These are phyloP conservation scores for Malurus splendens DNA, from an alignment of 2,797 vertebrate species.

Conservation along the genomic window DNA sequence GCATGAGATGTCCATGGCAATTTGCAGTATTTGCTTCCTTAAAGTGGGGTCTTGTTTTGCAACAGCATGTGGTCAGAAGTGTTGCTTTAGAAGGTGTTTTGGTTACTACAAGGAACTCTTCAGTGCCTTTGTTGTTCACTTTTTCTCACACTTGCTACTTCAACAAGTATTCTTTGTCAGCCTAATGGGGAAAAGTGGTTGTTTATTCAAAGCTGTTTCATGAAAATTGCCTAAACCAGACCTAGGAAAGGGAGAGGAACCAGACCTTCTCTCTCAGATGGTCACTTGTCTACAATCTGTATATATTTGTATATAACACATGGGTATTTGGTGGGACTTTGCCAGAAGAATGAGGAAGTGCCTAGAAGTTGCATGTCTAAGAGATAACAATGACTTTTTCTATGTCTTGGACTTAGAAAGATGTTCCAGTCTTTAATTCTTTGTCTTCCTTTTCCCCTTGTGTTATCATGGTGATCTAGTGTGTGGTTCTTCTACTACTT, in stretches of 20 bases:
- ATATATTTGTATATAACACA: background rate
- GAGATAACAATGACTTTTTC: background rate
- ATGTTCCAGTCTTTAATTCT: background rate
- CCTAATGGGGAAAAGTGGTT: background rate
- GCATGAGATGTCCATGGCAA: accelerated
- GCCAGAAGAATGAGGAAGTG: background rate
- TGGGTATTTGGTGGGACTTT: background rate
- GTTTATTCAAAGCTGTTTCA: background rate
- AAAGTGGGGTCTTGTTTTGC: accelerated
- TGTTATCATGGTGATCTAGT: background rate
- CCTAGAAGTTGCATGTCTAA: accelerated
- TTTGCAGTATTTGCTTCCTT: background rate
- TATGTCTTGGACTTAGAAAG: background rate
- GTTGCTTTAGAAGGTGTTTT: background rate
- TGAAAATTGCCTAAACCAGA: background rate
- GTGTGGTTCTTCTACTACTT: background rate
- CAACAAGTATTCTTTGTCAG: background rate
- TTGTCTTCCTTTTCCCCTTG: background rate
- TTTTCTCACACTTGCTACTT: background rate
- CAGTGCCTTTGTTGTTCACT: background rate
- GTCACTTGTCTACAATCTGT: no score
- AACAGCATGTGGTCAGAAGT: background rate
- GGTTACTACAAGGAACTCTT: background rate
- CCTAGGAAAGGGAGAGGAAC: background rate
- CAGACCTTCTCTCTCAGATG: background rate